Conservation (phyloP, 2,113 vertebrate species). For the Nerophis ophidion region DNA sequence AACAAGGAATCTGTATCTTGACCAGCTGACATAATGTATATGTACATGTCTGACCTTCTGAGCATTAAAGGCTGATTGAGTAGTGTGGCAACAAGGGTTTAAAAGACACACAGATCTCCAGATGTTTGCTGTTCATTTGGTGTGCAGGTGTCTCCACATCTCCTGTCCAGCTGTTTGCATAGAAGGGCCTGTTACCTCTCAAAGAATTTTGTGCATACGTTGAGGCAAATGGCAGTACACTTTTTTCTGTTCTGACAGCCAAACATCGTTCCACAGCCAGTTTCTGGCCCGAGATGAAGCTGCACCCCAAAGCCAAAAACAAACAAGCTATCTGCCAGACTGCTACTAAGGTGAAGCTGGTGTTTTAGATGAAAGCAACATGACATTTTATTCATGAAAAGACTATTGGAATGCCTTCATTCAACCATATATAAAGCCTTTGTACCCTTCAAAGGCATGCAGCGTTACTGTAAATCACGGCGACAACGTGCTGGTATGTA, state of each 20-base stretch:
- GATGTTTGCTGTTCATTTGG: conserved; percentile 73
- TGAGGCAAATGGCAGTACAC: conserved; percentile 64
- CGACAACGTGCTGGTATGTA: conserved; percentile 70
- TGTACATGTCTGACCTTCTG: conserved; percentile 57
- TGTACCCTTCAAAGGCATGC: conserved; percentile 55
- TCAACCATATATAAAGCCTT: conserved; percentile 58
- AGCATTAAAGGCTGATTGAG: conserved; percentile 53
- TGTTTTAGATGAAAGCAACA: conserved; percentile 41
- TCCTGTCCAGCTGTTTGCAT: conserved; percentile 66
- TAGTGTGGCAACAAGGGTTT: conserved; percentile 48
- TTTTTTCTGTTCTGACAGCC: conserved; percentile 69
- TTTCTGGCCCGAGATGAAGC: conserved; percentile 61
- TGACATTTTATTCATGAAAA: conserved; percentile 18
- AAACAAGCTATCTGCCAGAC: conserved; percentile 60
- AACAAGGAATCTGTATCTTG: conserved; percentile 48
- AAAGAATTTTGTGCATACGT: conserved; percentile 66
- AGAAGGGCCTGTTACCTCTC: conserved; percentile 51
- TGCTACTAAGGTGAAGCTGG: conserved; percentile 45
- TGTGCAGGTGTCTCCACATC: conserved; percentile 71
- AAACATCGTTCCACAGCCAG: conserved; percentile 67
- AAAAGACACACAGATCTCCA: conserved; percentile 53
- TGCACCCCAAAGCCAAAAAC: conserved; percentile 47
- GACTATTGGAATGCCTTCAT: conserved; percentile 38
- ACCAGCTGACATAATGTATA: conserved; percentile 47
- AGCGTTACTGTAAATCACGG: conserved; percentile 69